phyloP scores from a whole-genome alignment of 2,113 vertebrate genomes.

The Cathartes aura region DNA sequence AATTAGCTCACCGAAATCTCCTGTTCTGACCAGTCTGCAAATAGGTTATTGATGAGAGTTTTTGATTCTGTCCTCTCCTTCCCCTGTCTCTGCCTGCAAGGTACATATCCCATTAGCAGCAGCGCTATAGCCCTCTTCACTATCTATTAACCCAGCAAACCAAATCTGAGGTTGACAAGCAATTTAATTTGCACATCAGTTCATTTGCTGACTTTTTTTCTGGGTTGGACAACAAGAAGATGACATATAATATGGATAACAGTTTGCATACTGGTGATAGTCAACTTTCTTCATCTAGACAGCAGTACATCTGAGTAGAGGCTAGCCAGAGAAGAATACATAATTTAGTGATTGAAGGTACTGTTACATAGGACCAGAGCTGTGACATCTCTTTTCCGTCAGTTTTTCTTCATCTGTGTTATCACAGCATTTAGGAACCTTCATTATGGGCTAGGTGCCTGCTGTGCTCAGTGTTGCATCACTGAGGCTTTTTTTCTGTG shows the following conservation, averaged over 20 bases:
- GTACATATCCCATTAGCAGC: not conserved
- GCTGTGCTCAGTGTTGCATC: not conserved
- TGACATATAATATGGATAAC: not conserved
- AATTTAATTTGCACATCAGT: not conserved
- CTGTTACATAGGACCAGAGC: not conserved
- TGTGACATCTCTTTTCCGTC: not conserved
- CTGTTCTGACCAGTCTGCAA: not conserved
- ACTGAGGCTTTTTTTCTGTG: not conserved
- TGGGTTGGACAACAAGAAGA: not conserved
- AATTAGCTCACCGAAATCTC: not conserved
- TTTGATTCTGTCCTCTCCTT: not conserved
- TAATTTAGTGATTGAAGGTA: not conserved
- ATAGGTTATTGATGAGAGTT: not conserved
- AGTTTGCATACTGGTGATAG: not conserved
- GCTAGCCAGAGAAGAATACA: not conserved
- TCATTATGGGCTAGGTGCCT: not conserved
- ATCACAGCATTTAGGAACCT: not conserved
- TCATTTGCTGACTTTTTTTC: not conserved
- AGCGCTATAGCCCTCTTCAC: not conserved
- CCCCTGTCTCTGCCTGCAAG: not conserved
- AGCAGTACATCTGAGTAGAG: accelerated
- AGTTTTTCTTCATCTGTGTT: not conserved
- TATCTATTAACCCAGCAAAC: not conserved
- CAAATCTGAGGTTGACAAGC: not conserved
- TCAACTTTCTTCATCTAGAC: not conserved